A percentile compares a stretch with the other conserved stretches of the same genome.
Conservation (phyloP, 2,888 invertebrate genomes). For the Eremobia ochroleuca region DNA sequence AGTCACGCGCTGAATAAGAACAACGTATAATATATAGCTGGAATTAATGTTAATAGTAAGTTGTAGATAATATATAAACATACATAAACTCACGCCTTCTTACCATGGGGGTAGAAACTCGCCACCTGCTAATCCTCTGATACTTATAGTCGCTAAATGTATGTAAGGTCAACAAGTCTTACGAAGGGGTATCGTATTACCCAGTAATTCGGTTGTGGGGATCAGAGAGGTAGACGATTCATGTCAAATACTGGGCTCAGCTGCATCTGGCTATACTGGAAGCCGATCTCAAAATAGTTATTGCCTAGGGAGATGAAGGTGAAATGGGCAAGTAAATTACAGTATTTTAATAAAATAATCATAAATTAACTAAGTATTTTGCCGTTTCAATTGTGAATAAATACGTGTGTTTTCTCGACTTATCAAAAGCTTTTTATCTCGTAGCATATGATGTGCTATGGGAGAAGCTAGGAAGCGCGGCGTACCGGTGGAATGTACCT, state of each 20-base stretch:
- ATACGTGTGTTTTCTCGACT: not conserved
- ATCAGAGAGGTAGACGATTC: not conserved
- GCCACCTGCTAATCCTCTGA: not conserved
- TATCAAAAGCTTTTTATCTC: not conserved
- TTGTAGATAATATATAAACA: not conserved
- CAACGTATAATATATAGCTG: not conserved
- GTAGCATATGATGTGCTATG: not conserved
- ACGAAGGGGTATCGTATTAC: not conserved
- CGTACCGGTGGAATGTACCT: not conserved
- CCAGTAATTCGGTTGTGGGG: not conserved
- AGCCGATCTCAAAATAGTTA: not conserved
- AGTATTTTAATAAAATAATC: not conserved
- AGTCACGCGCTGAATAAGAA: slow-evolving; percentile 1
- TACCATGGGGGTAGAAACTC: not conserved
- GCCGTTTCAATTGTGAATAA: not conserved
- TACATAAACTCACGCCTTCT: not conserved
- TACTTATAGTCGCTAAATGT: not conserved
- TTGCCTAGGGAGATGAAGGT: not conserved
- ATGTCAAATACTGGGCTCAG: not conserved
- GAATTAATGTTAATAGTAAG: not conserved
- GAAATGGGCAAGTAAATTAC: not conserved
- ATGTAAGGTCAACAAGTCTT: not conserved
- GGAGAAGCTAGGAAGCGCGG: not conserved
- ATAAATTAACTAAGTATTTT: not conserved
- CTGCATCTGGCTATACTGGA: not conserved